Percentiles rank a stretch among this genome's conserved stretches.
Evolutionary conservation across 2,113 vertebrate genomes (phyloP).

Genomic region (Atlantisia rogersi): DNA sequence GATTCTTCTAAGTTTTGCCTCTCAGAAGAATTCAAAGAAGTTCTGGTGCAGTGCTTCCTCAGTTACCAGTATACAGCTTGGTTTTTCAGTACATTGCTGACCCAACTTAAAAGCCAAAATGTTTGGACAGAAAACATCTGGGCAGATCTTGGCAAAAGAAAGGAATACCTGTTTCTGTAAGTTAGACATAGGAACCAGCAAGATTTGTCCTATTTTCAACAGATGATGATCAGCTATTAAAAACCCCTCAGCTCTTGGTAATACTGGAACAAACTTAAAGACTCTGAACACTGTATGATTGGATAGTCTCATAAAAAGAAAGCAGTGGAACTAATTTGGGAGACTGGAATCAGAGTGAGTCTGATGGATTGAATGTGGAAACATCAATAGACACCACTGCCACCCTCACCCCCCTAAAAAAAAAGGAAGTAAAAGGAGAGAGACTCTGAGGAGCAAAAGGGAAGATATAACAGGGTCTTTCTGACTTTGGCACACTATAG

Average conservation of each 20-base stretch:
- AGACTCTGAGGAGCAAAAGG: not conserved
- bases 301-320: not conserved
- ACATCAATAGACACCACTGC: not conserved
- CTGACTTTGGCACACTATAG: not conserved
- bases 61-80: not conserved
- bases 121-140: not conserved
- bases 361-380: not conserved
- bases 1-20: rapidly evolving
- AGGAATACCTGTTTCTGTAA: not conserved
- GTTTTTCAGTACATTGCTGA: not conserved
- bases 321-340: not conserved
- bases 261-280: not conserved
- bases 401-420: not conserved
- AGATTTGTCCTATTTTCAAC: not conserved
- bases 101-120: not conserved
- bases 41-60: not conserved
- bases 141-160: not conserved
- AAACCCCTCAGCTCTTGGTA: not conserved
- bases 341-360: not conserved
- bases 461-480: not conserved
- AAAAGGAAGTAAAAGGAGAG: not conserved
- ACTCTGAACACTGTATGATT: not conserved
- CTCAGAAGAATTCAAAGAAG: not conserved
- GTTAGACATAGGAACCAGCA: not conserved
- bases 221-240: not conserved